These are phyloP conservation scores for Bombus cullumanus DNA, from an alignment of 1,140 invertebrate genomes.

Conservation along the genomic window DNA sequence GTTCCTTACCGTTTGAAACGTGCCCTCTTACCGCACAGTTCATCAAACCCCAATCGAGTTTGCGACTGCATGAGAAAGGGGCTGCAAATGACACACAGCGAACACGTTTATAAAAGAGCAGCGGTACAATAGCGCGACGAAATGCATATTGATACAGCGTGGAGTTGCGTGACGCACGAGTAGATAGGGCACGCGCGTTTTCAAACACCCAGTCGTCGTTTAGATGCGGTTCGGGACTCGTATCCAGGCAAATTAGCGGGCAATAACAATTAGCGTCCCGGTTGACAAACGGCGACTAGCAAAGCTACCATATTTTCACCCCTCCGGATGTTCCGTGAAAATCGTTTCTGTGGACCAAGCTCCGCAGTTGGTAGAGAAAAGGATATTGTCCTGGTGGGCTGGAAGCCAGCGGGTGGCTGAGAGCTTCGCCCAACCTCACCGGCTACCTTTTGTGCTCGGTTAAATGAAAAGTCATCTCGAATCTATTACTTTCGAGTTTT, in stretches of 20 bases:
- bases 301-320: slow-evolving; percentile 44
- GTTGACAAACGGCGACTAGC: slow-evolving; percentile 61
- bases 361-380: slow-evolving; percentile 27
- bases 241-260: slow-evolving; percentile 61
- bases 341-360: slow-evolving; percentile 34
- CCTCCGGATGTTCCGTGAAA: slow-evolving; percentile 47
- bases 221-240: not conserved
- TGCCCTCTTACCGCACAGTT: not conserved
- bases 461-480: slow-evolving; percentile 74
- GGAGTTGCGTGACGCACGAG: slow-evolving; percentile 14
- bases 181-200: slow-evolving; percentile 30
- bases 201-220: not conserved
- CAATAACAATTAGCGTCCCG: slow-evolving; percentile 67
- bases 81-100: not conserved
- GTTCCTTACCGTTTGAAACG: not conserved
- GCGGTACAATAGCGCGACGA: slow-evolving; percentile 2
- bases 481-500: slow-evolving; percentile 72
- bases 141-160: slow-evolving; percentile 20
- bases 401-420: slow-evolving; percentile 63
- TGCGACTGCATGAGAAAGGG: not conserved
- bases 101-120: not conserved
- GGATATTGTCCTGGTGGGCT: slow-evolving; percentile 59
- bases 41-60: slow-evolving; percentile 4
- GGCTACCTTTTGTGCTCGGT: slow-evolving; percentile 60
- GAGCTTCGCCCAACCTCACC: slow-evolving; percentile 7